Base-by-base conservation (phyloP, 2,888 invertebrate genomes). In the Scaptomyza reducta region DNA sequence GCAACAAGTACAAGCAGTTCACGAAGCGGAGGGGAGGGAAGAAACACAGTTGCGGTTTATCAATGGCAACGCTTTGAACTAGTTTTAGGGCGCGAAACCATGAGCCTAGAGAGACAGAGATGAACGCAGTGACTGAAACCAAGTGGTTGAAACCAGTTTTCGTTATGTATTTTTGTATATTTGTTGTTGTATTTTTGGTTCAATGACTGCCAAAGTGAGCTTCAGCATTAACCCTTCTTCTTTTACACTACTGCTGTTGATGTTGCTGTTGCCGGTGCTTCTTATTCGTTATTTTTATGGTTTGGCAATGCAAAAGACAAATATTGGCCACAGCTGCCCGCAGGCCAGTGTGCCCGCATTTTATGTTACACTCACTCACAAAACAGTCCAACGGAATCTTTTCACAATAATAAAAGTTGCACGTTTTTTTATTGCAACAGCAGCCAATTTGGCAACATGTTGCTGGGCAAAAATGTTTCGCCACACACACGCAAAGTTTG, bases 251-350 rank as follows among this genome's bases (percentile, higher is more conserved):
- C 41, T 58, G 38, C 67, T 46, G 57, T 14, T 41, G 7, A 1
- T 27, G 27, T 27, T 7, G 27, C 27, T 27, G 27, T 5, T 27
- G 3, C 41, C 40, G 11, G n/a, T n/a, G n/a, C 47, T 61, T 35
- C 44, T 38, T 16, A 33, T 54, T 41, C 41, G 16, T 53, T 10
- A 49, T 45, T 33, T 58, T 61, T 42, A 42, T 61, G 47, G 27
- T 22, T 64, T 41, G 55, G 38, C 58, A 72, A 73, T 58, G 57
- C 62, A 60, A 80, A 80, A 77, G 62, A 61, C 75, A 80, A 79
- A 80, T 70, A 66, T 68, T 64, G 73, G 61, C 70, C 78, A 79
- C 86, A 85, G 76, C 81, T 85, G 81, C 77, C 77, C 57, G 61
- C 56, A 62, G 64, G 79, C 57, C 10, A 35, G 16, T 27, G 33